Base-by-base conservation (phyloP, 2,888 invertebrate genomes). In the Orthosia incerta region DNA sequence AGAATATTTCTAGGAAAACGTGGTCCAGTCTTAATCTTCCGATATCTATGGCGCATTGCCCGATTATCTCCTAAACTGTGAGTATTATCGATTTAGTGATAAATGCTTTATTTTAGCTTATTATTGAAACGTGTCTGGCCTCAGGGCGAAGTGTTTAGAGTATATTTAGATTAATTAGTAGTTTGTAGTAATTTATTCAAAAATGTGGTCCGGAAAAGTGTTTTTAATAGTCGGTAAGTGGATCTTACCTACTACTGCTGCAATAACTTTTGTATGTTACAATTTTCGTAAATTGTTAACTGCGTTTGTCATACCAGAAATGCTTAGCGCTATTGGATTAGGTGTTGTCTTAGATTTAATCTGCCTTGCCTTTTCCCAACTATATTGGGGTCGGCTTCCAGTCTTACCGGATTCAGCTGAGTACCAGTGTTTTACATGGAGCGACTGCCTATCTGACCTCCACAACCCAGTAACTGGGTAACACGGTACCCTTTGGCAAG, bases 151-250 rank as follows among this genome's bases (percentile, higher is more conserved):
- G 82, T 74, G 66, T 55, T 23, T 7, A 5, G 13, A 53, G 46
- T 59, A 31, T 64, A 64, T 31, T 64, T 74, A 66, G 48, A 48
- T 26, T 53, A 48, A 55, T 66, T 62, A 55, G 50, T 61, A 74
- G 39, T 48, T 39, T 13, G 26, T 59, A 26, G 7, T 26, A 48
- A 48, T 12, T 39, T 15, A 55, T 20, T 23, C 2, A 0, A 80
- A 68, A 71, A 81, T 81, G 80, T 79, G 61, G 71, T 57, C 69
- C 0, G 16, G 46, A 9, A 70, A 57, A 60, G 46, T 82, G 13
- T 70, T 78, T 46, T 80, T 83, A 13, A 15, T 82, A 13, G 67
- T 82, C 45, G 82, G 82, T 82, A 48, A 83, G 82, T 74, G n/a
- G 56, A 57, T 31, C 18, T 9, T 51, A n/a, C 50, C 18, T n/a